phyloP scores from a whole-genome alignment of 2,113 vertebrate species.

The Ochotona princeps region DNA sequence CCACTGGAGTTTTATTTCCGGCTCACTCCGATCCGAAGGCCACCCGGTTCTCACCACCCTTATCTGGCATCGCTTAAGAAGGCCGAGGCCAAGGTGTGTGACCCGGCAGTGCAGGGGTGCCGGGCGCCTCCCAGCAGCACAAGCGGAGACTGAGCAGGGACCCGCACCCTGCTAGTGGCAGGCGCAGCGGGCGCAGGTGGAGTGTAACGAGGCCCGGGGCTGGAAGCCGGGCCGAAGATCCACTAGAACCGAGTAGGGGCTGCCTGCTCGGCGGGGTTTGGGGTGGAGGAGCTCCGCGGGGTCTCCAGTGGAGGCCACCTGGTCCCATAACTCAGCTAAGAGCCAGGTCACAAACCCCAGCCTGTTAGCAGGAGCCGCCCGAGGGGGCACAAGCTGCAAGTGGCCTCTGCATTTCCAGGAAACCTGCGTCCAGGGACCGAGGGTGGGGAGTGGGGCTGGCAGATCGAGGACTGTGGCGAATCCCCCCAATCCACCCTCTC shows the following conservation, averaged over 20 bases:
- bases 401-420: fast-evolving
- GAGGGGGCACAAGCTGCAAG: not conserved
- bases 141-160: not conserved
- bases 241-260: too few species aligned
- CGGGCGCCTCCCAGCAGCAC: fast-evolving
- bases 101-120: fast-evolving
- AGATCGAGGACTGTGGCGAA: fast-evolving
- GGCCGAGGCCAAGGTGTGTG: fast-evolving
- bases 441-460: too few species aligned
- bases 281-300: not conserved
- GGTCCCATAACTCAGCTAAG: not conserved
- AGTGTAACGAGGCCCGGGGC: fast-evolving
- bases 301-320: not conserved
- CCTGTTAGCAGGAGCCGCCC: fast-evolving
- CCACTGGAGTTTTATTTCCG: not conserved
- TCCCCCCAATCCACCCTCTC: too few species aligned
- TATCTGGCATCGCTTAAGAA: not conserved
- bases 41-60: not conserved
- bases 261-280: fast-evolving
- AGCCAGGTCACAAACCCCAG: too few species aligned
- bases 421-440: not conserved
- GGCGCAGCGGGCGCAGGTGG: fast-evolving
- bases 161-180: fast-evolving
- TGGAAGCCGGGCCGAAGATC: fast-evolving
- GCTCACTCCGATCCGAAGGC: not conserved